These are phyloP conservation scores for Drosophila melanosoma DNA, from an alignment of 2,888 invertebrate genomes.

Conservation along the genomic window DNA sequence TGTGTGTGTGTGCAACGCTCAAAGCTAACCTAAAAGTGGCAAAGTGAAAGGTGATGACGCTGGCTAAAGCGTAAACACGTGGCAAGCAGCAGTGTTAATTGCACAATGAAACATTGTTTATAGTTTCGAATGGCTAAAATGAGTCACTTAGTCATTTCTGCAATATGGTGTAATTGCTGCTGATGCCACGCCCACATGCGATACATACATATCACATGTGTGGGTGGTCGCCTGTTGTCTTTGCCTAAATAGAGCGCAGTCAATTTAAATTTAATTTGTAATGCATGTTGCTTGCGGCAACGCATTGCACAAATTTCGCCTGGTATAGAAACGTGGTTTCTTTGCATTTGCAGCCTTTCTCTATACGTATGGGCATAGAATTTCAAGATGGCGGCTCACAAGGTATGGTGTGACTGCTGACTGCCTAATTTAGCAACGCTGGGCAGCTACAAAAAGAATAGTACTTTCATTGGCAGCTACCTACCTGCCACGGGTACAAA, in stretches of 20 bases:
- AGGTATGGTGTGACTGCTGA: constrained; percentile 59
- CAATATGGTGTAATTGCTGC: constrained; percentile 63
- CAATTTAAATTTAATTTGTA: not conserved
- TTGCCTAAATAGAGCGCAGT: not conserved
- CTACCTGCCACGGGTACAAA: constrained; percentile 1
- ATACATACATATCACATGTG: constrained; percentile 28
- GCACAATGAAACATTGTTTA: constrained; percentile 25
- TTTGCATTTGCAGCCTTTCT: constrained; percentile 55
- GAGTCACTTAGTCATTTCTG: constrained; percentile 26
- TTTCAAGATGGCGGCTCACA: constrained; percentile 75
- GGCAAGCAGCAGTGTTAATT: constrained; percentile 51
- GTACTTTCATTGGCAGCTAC: not conserved
- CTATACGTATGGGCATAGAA: constrained; percentile 53
- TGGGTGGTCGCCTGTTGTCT: not conserved
- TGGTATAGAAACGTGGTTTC: constrained; percentile 45
- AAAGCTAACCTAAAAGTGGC: constrained; percentile 58
- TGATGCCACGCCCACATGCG: constrained; percentile 61
- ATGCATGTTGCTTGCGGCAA: constrained; percentile 3
- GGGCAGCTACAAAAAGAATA: constrained; percentile 20
- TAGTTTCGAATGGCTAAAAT: constrained; percentile 20
- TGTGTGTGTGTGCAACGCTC: constrained; percentile 25
- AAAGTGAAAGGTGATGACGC: constrained; percentile 74
- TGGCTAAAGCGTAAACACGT: constrained; percentile 64
- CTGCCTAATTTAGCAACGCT: constrained; percentile 19
- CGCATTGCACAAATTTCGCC: constrained; percentile 6